Evolutionary conservation across 2,888 invertebrate genomes (phyloP).

Genomic region (Electrophaes corylata): DNA sequence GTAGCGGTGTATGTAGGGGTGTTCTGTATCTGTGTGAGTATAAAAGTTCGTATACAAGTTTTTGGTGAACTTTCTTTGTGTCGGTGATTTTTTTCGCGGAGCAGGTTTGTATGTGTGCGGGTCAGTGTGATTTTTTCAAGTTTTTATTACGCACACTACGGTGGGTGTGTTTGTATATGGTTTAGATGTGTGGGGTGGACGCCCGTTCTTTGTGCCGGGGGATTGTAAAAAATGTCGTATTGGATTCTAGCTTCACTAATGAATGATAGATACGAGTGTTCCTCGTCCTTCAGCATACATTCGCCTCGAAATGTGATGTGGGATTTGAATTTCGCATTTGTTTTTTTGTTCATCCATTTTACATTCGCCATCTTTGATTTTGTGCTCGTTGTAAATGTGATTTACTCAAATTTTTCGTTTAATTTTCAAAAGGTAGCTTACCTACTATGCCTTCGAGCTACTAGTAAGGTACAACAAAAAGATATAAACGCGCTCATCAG

Average conservation of each 20-base stretch:
- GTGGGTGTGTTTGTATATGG: conserved; percentile 57
- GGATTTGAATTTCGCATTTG: conserved; percentile 57
- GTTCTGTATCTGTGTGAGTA: conserved; percentile 54
- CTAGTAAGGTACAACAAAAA: conserved; percentile 12
- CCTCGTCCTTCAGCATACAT: conserved; percentile 57
- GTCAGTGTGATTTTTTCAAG: conserved; percentile 81
- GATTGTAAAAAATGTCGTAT: conserved; percentile 84
- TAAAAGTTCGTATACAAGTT: conserved; percentile 82
- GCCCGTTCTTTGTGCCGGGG: conserved; percentile 81
- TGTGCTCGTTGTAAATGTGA: conserved; percentile 17
- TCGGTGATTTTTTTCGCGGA: conserved; percentile 82
- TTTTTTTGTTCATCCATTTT: conserved; percentile 46
- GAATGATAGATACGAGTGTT: conserved; percentile 81
- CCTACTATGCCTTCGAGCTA: too few relatives aligned
- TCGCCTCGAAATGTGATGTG: conserved; percentile 70
- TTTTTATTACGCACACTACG: conserved; percentile 71
- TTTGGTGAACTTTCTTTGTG: conserved; percentile 83
- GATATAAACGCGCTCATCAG: conserved; percentile 30
- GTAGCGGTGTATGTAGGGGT: conserved; percentile 52
- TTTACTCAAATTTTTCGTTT: conserved; percentile 10
- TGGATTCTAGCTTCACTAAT: conserved; percentile 83
- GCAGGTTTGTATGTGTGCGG: conserved; percentile 65
- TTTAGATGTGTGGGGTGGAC: conserved; percentile 65
- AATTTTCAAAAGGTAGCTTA: background rate
- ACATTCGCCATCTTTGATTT: conserved; percentile 49